Evolutionary conservation across 1,140 invertebrate species (phyloP), one percentile per base, ranked within the genome.

Genomic region (Ooceraea biroi): DNA sequence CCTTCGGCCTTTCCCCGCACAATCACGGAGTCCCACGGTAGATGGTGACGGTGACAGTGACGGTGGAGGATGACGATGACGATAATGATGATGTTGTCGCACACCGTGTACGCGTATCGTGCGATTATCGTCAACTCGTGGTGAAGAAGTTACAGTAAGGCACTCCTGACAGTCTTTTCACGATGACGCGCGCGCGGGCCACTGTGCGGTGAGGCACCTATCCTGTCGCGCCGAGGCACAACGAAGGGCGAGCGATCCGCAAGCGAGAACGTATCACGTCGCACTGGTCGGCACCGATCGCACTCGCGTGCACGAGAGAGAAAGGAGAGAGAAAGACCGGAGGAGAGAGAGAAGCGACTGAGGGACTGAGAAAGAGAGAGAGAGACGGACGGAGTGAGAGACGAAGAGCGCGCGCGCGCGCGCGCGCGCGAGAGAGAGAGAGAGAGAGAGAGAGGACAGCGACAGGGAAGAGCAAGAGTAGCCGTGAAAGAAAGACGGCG

Each of bases 101-200:
- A 57, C n/a, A 58, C 77, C 60, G 74, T 41, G 46, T 57, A 41
- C 36, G 36, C 52, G 74, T 36, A 12, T 44, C 50, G 50, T 10
- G 10, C 19, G 11, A 27, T 36, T 36, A 2, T 36, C 36, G n/a
- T 7, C 71, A 82, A 44, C 66, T 73, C 76, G 44, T 17, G 30
- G 41, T 19, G 66, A 36, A 87, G 19, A 12, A 55, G 36, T 57
- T 57, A 36, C 36, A 36, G 25, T 63, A 69, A 63, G 60, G 60
- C 83, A 83, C 76, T 88, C 60, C 61, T 88, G 87, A 88, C 87
- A 88, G 87, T 88, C 87, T 78, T 87, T 88, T 83, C 82, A 80
- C 82, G 68, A 73, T 52, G 72, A 84, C 65, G 78, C 61, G 30
- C 61, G 44, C 60, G 55, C 57, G 61, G 46, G 7, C 36, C 73